These are phyloP conservation scores for Ips typographus DNA, from an alignment of 1,140 invertebrate species.

Conservation along the genomic window DNA sequence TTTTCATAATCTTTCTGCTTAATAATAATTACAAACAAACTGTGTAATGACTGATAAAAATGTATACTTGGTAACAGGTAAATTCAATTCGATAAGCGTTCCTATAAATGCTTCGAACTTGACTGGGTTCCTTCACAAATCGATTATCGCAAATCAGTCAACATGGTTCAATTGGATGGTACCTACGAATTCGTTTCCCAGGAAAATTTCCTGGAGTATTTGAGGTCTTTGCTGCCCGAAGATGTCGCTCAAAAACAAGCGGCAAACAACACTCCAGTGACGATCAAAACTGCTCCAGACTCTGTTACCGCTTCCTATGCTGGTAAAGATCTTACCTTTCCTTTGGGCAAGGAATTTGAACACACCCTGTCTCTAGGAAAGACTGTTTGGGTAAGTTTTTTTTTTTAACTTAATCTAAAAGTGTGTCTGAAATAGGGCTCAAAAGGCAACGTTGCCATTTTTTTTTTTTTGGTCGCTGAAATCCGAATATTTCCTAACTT, in stretches of 20 bases:
- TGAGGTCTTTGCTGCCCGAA: conserved; percentile 11
- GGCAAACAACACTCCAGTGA: not conserved
- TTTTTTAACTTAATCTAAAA: not conserved
- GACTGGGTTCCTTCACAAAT: no score
- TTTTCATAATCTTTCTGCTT: no score
- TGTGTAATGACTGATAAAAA: no score
- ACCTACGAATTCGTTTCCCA: conserved; percentile 17
- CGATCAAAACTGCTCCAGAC: not conserved
- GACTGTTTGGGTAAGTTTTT: not conserved
- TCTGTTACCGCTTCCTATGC: not conserved
- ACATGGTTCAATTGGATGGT: conserved; percentile 16
- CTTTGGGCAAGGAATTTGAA: conserved; percentile 3
- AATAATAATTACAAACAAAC: no score
- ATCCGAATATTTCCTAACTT: no score
- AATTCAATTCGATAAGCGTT: no score
- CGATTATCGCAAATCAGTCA: not conserved
- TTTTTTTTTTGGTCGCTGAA: no score
- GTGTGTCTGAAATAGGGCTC: not conserved
- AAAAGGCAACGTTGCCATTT: no score
- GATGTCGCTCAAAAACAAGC: conserved; percentile 6
- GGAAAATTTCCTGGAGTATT: conserved; percentile 9
- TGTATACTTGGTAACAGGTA: no score
- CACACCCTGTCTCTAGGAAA: conserved; percentile 7
- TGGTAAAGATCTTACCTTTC: not conserved
- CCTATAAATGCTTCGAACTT: no score